Conservation (phyloP, 1,140 invertebrate genomes). For the Dendrolimus punctatus region DNA sequence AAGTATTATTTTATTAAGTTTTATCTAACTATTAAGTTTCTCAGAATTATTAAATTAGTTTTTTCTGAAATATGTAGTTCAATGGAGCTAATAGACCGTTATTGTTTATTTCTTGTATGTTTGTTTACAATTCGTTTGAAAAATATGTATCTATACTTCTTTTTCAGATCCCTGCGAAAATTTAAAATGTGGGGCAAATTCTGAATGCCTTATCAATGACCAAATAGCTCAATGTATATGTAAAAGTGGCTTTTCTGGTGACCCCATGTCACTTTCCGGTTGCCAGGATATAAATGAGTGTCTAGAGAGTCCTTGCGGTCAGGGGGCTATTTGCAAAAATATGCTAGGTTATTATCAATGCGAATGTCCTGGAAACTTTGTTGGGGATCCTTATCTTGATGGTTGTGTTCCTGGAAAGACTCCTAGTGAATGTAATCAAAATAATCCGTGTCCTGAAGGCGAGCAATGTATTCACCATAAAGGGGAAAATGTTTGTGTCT, state of each 20-base stretch:
- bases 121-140: too few relatives aligned
- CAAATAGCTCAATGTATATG: conserved; percentile 89
- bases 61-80: too few relatives aligned
- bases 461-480: conserved; percentile 89
- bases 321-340: conserved; percentile 90
- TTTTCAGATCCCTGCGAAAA: conserved; percentile 90
- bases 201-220: conserved; percentile 90
- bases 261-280: conserved; percentile 77
- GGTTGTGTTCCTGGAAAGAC: conserved; percentile 79
- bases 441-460: conserved; percentile 84
- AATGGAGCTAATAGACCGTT: too few relatives aligned
- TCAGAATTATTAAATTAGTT: not conserved
- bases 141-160: conserved; percentile 7
- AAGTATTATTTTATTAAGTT: conserved; percentile 63
- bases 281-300: conserved; percentile 94
- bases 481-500: conserved; percentile 88
- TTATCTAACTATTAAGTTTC: conserved; percentile 6
- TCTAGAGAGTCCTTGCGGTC: conserved; percentile 82
- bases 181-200: conserved; percentile 87
- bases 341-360: conserved; percentile 89
- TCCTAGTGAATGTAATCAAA: conserved; percentile 78
- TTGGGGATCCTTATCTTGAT: conserved; percentile 79
- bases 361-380: conserved; percentile 86
- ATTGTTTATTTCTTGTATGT: too few relatives aligned
- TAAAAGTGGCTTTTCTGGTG: conserved; percentile 82